Conservation (phyloP, 2,888 invertebrate species). For the Zhuqinia jingwanae region DNA sequence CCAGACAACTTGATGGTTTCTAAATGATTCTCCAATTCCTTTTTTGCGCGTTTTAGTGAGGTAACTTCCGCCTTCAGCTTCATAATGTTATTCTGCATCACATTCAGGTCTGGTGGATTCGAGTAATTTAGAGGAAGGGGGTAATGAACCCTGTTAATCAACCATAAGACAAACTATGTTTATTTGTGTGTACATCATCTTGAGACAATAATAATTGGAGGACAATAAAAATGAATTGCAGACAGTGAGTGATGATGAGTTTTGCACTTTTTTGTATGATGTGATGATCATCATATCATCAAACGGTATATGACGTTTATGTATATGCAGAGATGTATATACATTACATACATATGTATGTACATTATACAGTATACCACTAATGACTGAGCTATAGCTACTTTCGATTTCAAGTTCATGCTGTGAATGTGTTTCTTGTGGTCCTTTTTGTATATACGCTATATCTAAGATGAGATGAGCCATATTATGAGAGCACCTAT, state of each 20-base stretch:
- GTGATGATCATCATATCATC: slow-evolving; percentile 34
- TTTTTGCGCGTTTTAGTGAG: slow-evolving; percentile 70
- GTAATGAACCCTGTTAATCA: slow-evolving; percentile 82
- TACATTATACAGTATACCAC: background rate
- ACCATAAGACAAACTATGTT: slow-evolving; percentile 48
- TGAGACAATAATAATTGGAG: slow-evolving; percentile 60
- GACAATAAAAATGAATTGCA: slow-evolving; percentile 53
- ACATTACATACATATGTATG: background rate
- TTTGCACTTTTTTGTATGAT: slow-evolving; percentile 10
- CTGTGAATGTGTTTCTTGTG: slow-evolving; percentile 49
- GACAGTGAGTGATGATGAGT: slow-evolving; percentile 57
- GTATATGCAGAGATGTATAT: too few relatives aligned
- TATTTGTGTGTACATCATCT: slow-evolving; percentile 60
- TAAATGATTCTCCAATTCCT: slow-evolving; percentile 50
- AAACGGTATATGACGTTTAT: too few relatives aligned
- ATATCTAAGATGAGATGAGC: too few relatives aligned
- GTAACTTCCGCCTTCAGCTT: slow-evolving; percentile 82
- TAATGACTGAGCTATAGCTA: background rate
- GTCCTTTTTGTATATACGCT: too few relatives aligned
- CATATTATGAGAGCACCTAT: too few relatives aligned
- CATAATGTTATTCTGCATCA: slow-evolving; percentile 83
- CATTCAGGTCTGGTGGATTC: slow-evolving; percentile 83
- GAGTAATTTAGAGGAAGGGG: slow-evolving; percentile 83
- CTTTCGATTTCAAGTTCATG: slow-evolving; percentile 69
- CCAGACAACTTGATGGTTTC: slow-evolving; percentile 36